phyloP scores from a whole-genome alignment of 2,113 vertebrate species.

The Corythornis vintsioides region DNA sequence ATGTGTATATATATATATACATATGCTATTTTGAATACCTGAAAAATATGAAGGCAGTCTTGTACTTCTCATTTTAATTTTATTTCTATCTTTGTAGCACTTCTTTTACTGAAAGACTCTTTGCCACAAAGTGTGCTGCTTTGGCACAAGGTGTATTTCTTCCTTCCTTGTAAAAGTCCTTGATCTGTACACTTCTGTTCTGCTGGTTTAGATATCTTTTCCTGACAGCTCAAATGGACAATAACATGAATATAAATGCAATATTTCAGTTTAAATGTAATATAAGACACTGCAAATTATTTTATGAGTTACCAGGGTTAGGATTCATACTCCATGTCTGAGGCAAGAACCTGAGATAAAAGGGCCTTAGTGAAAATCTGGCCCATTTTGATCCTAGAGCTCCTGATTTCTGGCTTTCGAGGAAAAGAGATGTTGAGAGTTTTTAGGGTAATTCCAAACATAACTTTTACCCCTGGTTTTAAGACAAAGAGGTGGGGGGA shows the following conservation, averaged over 20 bases:
- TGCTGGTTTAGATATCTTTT: neutral
- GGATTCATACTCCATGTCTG: neutral
- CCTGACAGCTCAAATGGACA: neutral
- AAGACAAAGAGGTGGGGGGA: neutral
- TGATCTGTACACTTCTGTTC: neutral
- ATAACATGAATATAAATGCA: neutral
- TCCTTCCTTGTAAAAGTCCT: neutral
- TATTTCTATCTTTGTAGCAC: neutral
- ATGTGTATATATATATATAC: neutral
- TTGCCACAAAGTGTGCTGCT: neutral
- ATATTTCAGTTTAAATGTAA: neutral
- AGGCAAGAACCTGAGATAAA: neutral
- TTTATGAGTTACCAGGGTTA: neutral
- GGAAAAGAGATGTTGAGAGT: neutral
- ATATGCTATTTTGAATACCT: neutral
- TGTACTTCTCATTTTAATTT: neutral
- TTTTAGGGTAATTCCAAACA: neutral
- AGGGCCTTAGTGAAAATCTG: neutral
- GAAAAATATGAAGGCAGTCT: neutral
- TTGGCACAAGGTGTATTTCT: rapidly evolving
- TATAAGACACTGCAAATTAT: neutral
- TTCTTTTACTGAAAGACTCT: neutral
- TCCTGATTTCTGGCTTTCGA: neutral
- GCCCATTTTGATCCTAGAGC: neutral
- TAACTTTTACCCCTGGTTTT: neutral